A percentile compares a stretch with the other conserved stretches of the same genome.
These are phyloP conservation scores for Strix uralensis DNA, from an alignment of 2,113 vertebrate genomes.

Conservation along the genomic window DNA sequence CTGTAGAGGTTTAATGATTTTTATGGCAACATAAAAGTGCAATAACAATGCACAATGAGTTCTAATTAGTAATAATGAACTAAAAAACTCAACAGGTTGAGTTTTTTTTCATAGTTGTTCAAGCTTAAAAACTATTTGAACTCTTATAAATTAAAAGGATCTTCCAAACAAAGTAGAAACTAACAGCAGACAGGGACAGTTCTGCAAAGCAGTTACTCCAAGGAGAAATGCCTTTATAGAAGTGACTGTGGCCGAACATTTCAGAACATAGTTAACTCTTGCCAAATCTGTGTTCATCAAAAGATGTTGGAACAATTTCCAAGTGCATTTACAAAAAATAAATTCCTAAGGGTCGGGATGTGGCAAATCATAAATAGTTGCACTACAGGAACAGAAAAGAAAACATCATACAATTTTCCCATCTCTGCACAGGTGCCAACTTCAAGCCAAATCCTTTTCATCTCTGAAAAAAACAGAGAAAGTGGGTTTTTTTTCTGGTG, in stretches of 20 bases:
- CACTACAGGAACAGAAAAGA: neutral
- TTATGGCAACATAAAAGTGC: neutral
- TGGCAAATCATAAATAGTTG: neutral
- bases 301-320: neutral
- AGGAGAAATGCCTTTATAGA: neutral
- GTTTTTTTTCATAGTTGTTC: neutral
- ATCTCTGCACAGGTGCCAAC: neutral
- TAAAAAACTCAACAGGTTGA: neutral
- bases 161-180: neutral
- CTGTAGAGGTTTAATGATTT: neutral
- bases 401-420: neutral
- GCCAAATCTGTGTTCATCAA: neutral
- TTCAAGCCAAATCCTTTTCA: neutral
- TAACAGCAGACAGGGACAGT: neutral
- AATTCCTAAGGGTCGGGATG: neutral
- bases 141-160: neutral
- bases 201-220: neutral
- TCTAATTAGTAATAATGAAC: slow-evolving; percentile 27
- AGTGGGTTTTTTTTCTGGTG: fast-evolving
- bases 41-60: neutral
- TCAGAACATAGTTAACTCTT: neutral
- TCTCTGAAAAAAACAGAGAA: neutral
- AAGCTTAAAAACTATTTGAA: neutral
- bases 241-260: neutral
- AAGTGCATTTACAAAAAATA: neutral